Evolutionary conservation across 2,888 invertebrate species (phyloP), one percentile per base, ranked within the genome.

Genomic region (Hoplodrina blanda): DNA sequence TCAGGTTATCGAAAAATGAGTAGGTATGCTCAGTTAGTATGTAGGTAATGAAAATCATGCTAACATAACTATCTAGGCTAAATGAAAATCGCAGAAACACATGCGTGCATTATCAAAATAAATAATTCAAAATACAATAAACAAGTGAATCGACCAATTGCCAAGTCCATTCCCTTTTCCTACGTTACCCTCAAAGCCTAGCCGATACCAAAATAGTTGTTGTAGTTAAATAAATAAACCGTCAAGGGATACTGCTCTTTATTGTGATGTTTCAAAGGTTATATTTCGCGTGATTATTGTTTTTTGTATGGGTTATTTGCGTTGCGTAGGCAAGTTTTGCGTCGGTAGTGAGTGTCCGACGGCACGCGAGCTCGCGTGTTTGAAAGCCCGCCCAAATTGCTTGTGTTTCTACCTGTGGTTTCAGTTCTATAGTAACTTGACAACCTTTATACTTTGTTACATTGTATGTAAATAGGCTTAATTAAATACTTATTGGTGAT

Each of bases 311-410:
- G 83, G 88, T 88, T 85, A 77, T 87, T 89, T 88, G 87, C 86
- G 86, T 90, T 88, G 88, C 85, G 83, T 88, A 87, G 87, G 89
- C 86, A 86, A 89, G 89, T 88, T 89, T 84, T 87, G 85, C 86
- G 87, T 87, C 81, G 81, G 79, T 62, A 67, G 85, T 87, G 87
- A 94, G 81, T 90, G 85, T 78, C 93, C 92, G 92, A 59, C 93
- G 92, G 92, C 95, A 95, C 94, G 95, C 94, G 61, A 95, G 64
- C 5, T 95, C 70, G 95, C 95, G 95, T 95, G 94, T 72, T 78
- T 54, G 69, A 65, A 76, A 87, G 87, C 91, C 91, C 91, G 89
- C 88, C 85, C 85, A 84, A 85, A 86, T 86, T 83, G 85, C 83
- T 82, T 72, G 76, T 77, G 71, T 89, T 83, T 78, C 80, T 87